A percentile compares a stretch with the other conserved stretches of the same genome.
Evolutionary conservation across 1,140 invertebrate genomes (phyloP).

Genomic region (Hylaeus volcanicus): DNA sequence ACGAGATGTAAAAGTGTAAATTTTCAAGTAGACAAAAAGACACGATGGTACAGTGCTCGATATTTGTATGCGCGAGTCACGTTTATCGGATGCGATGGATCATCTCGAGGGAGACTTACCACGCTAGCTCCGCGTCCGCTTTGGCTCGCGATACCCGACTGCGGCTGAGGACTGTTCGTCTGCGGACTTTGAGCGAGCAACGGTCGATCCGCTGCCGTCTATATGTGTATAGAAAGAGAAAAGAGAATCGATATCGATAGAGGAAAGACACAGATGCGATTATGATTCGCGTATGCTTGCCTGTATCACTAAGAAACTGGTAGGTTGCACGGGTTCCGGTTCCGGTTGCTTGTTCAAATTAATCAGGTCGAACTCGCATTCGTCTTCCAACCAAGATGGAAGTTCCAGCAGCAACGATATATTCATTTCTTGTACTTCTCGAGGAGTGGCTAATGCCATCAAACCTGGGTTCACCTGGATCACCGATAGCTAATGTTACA

Average conservation of each 20-base stretch:
- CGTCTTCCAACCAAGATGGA: constrained; percentile 95
- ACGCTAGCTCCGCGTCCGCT: constrained; percentile 93
- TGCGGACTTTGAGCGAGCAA: constrained; percentile 79
- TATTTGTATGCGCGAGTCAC: background rate
- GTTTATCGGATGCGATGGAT: background rate
- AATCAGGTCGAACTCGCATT: constrained; percentile 97
- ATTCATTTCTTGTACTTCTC: constrained; percentile 99
- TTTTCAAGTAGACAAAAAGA: constrained; percentile 19
- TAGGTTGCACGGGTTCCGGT: constrained; percentile 85
- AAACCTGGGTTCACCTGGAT: constrained; percentile 88
- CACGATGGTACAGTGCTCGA: constrained; percentile 36
- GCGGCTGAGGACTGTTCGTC: constrained; percentile 84
- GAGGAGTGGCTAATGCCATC: constrained; percentile 95
- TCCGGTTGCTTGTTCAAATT: constrained; percentile 90
- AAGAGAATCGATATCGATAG: constrained; percentile 1
- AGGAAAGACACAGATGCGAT: background rate
- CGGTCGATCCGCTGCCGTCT: constrained; percentile 87
- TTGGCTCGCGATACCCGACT: constrained; percentile 86
- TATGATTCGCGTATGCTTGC: constrained; percentile 66
- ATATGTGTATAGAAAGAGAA: background rate
- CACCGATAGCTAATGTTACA: background rate
- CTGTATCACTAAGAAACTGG: constrained; percentile 96
- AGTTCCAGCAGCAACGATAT: constrained; percentile 93
- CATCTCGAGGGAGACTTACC: constrained; percentile 82
- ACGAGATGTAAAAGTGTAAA: constrained; percentile 15